Evolutionary conservation across 1,140 invertebrate species (phyloP), one percentile per base, ranked within the genome.

Genomic region (Aphaenogaster rudis): DNA sequence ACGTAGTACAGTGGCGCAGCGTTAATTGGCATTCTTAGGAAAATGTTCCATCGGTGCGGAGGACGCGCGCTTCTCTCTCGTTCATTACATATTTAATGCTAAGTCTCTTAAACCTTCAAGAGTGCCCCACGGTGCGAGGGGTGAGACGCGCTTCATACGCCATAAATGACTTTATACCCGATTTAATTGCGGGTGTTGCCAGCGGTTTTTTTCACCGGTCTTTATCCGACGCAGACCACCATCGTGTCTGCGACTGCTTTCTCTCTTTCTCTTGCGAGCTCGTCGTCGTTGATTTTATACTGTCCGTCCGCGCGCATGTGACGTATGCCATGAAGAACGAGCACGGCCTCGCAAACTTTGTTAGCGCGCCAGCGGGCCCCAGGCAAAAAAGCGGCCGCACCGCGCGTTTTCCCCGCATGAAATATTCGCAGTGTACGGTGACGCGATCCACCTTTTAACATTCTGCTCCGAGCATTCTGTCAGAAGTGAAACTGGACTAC

Each of bases 51-150:
- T 54, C 42, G 69, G 54, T 61, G 72, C 59, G 45, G 59, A 36
- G 28, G 17, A 80, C 61, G 77, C 64, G 72, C 77, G 57, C 28
- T 88, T 77, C 74, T 74, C 72, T 28, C 67, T 78, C 48, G 74
- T 90, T 90, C 80, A 92, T 91, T 91, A 91, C 66, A 63, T 74
- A 74, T 87, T 91, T 87, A 92, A 91, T 88, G 69, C 84, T 17
- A 81, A 52, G 78, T 81, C 36, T 11, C 42, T 54, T 17, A 21
- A 69, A 64, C 21, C 21, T 67, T 48, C 48, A 50, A 61, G 59
- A 57, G 21, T 54, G 71, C 54, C 11, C 71, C 66, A 67, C 74
- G 13, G 33, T 33, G 71, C 48, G 88, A 90, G 87, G 86, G 79
- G 81, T 50, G 67, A 54, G 28, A n/a, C 67, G 6, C 39, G 42